Evolutionary conservation across 2,888 invertebrate genomes (phyloP).

Genomic region (Sinentomon sp.): DNA sequence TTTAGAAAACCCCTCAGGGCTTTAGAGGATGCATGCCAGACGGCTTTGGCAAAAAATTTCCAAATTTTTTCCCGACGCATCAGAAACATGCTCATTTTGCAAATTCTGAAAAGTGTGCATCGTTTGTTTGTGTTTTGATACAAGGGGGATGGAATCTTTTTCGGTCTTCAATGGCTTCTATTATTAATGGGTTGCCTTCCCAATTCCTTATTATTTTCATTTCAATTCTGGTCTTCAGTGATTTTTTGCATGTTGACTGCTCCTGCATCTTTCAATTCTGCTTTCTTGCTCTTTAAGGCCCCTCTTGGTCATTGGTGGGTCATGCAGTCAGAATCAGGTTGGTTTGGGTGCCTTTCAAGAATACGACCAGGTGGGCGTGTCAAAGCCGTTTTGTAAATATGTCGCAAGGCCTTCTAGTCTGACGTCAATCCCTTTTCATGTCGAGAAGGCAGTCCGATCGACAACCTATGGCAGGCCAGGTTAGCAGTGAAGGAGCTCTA

Average conservation of each 20-base stretch:
- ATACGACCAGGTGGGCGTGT: conserved; percentile 65
- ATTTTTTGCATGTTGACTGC: conserved; percentile 3
- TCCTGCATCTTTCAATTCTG: conserved; percentile 4
- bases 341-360: conserved; percentile 91
- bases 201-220: neutral
- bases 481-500: conserved; percentile 8
- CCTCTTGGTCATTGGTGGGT: conserved; percentile 66
- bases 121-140: no score
- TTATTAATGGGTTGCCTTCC: no score
- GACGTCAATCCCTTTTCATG: conserved; percentile 54
- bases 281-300: conserved; percentile 28
- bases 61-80: no score
- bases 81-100: no score
- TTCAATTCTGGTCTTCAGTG: neutral
- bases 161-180: no score
- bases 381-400: conserved; percentile 73
- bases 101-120: no score
- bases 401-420: conserved; percentile 59
- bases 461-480: conserved; percentile 69
- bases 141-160: no score
- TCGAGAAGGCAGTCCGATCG: conserved; percentile 67
- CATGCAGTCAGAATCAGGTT: conserved; percentile 72
- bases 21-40: no score
- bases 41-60: no score
- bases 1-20: no score